phyloP scores from a whole-genome alignment of 2,888 invertebrate species.

The Nasonia oneida region DNA sequence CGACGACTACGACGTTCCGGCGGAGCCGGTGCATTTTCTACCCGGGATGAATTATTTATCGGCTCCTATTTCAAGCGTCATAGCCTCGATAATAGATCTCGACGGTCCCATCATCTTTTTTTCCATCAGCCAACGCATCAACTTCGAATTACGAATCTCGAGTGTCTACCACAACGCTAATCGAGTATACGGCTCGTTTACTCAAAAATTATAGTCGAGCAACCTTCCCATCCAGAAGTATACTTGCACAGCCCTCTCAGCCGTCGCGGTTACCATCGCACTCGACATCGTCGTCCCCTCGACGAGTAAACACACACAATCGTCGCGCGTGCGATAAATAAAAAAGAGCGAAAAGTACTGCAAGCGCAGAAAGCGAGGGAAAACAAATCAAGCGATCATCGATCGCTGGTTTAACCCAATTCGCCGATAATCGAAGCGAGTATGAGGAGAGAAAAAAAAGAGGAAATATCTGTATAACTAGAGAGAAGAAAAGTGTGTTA shows the following conservation, averaged over 20 bases:
- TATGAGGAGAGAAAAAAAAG: not conserved
- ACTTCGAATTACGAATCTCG: too few relatives aligned
- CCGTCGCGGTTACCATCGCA: too few relatives aligned
- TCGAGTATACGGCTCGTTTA: too few relatives aligned
- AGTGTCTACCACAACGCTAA: too few relatives aligned
- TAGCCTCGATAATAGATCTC: too few relatives aligned
- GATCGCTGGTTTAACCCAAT: constrained; percentile 39
- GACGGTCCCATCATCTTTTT: too few relatives aligned
- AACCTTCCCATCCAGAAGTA: too few relatives aligned
- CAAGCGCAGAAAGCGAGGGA: not conserved
- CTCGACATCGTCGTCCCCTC: too few relatives aligned
- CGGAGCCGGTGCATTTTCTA: not conserved
- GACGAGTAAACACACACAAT: not conserved
- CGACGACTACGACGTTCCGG: not conserved
- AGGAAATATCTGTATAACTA: not conserved
- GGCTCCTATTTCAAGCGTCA: not conserved
- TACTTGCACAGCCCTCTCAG: too few relatives aligned
- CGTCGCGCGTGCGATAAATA: not conserved
- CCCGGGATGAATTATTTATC: constrained; percentile 2
- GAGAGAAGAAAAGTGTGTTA: not conserved
- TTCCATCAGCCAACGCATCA: too few relatives aligned
- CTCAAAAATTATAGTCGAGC: too few relatives aligned
- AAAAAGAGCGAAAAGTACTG: not conserved
- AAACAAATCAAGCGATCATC: not conserved
- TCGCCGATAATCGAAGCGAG: constrained; percentile 16